phyloP scores from a whole-genome alignment of 2,797 vertebrate species.

The Argya squamiceps region DNA sequence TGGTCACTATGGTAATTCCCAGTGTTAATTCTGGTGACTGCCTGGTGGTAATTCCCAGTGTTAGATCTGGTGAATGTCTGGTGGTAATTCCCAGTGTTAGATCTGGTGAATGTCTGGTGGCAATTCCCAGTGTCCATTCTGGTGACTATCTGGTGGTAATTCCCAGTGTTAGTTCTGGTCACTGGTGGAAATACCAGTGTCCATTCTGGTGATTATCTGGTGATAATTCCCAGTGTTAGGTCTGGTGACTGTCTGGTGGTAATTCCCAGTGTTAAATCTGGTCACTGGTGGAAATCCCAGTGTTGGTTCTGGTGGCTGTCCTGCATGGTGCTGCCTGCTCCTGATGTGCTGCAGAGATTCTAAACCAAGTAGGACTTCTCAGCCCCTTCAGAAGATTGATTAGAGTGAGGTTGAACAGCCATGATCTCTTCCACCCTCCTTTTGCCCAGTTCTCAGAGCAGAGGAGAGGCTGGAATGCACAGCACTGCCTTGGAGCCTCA shows the following conservation, averaged over 20 bases:
- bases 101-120: no score
- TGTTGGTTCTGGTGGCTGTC: neutral
- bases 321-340: neutral
- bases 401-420: neutral
- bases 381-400: neutral
- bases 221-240: no score
- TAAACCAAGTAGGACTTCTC: neutral
- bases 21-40: neutral
- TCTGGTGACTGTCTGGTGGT: no score
- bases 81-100: no score
- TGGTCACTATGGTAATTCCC: no score
- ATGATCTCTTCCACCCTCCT: neutral
- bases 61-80: neutral
- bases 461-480: neutral
- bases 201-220: neutral
- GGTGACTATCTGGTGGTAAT: neutral
- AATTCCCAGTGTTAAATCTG: no score
- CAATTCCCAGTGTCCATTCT: no score
- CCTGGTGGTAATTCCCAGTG: neutral
- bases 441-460: neutral
- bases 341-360: neutral
- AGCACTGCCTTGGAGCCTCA: neutral
- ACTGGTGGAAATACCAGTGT: rapidly evolving
- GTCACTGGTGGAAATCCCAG: neutral
- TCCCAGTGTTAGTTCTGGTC: neutral